These are phyloP conservation scores for Aphelocoma coerulescens DNA, from an alignment of 2,113 vertebrate genomes.

Conservation along the genomic window DNA sequence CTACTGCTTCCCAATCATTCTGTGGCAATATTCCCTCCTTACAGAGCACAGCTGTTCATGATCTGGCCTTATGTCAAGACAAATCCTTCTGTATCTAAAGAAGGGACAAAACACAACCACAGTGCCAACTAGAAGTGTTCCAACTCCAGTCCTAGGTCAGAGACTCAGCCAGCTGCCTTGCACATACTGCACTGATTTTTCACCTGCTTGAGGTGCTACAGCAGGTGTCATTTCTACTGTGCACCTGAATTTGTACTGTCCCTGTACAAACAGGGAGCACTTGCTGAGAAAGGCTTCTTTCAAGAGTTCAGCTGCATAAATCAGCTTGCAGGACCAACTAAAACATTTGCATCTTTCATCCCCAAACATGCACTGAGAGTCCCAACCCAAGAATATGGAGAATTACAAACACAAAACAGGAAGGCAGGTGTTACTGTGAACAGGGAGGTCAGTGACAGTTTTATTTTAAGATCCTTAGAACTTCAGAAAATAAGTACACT, in stretches of 20 bases:
- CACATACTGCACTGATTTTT: not conserved
- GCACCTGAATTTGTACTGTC: not conserved
- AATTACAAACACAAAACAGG: not conserved
- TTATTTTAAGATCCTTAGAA: constrained; percentile 1
- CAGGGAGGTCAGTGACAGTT: not conserved
- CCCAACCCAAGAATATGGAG: not conserved
- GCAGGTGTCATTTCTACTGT: not conserved
- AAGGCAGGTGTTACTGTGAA: not conserved
- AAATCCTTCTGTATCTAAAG: not conserved
- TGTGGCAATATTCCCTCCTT: not conserved
- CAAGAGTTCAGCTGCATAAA: not conserved
- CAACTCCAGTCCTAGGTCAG: not conserved
- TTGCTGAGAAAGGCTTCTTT: not conserved
- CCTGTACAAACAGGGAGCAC: not conserved
- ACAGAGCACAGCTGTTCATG: accelerated
- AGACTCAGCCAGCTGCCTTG: not conserved
- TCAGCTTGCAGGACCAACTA: not conserved
- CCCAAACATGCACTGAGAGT: not conserved
- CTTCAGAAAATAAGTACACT: not conserved
- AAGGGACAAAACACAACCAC: not conserved
- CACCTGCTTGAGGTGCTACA: not conserved
- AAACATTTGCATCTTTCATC: not conserved
- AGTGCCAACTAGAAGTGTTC: not conserved
- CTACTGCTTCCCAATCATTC: not conserved
- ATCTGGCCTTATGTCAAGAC: not conserved